These are phyloP conservation scores for Dissostichus mawsoni DNA, from an alignment of 2,113 vertebrate species.

Conservation along the genomic window DNA sequence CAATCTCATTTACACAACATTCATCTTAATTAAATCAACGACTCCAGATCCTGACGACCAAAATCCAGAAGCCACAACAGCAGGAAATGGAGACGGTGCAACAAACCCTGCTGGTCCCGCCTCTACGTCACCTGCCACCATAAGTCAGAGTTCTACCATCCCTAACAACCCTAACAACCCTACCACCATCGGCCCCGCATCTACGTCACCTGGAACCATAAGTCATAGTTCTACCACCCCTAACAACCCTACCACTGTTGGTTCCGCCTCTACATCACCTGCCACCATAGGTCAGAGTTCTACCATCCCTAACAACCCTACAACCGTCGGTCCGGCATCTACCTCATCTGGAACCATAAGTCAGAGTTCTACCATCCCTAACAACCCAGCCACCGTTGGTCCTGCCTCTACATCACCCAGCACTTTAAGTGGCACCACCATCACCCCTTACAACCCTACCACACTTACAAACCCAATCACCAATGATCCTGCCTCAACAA, in stretches of 20 bases:
- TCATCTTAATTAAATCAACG: constrained; percentile 8
- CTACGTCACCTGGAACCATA: background rate
- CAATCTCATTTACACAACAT: background rate
- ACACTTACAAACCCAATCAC: too few species aligned
- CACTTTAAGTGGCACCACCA: background rate
- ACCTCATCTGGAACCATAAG: too few species aligned
- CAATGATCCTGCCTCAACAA: background rate
- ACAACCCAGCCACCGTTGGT: background rate
- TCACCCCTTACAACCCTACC: background rate
- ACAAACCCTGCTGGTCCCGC: background rate
- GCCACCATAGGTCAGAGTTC: too few species aligned
- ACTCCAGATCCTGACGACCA: background rate
- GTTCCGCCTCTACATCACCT: background rate
- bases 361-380: background rate
- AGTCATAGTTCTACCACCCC: too few species aligned
- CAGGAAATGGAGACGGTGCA: background rate
- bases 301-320: background rate
- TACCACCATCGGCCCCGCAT: background rate
- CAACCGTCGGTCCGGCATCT: background rate
- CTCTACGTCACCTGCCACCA: too few species aligned
- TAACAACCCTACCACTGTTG: background rate
- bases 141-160: too few species aligned
- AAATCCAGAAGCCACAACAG: background rate
- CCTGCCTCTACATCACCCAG: background rate
- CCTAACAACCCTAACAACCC: background rate